phyloP scores from a whole-genome alignment of 2,113 vertebrate species.

The Sturnira hondurensis region DNA sequence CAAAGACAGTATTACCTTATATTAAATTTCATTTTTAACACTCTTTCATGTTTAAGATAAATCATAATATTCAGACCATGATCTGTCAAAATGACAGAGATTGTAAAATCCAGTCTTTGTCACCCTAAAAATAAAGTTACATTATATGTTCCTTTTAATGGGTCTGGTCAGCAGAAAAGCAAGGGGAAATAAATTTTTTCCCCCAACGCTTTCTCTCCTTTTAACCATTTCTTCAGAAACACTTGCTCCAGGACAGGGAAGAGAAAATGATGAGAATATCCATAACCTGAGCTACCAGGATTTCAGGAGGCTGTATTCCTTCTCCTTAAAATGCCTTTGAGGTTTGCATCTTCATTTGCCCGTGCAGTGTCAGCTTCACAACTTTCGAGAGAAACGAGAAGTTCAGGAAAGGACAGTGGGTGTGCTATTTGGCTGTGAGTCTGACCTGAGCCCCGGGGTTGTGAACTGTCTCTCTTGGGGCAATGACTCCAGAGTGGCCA shows the following conservation, averaged over 20 bases:
- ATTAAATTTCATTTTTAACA: slow-evolving; percentile 12
- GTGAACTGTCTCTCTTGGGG: neutral
- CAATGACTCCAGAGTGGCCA: rapidly evolving
- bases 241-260: neutral
- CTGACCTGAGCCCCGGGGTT: rapidly evolving
- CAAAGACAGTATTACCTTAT: neutral
- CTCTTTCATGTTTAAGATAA: neutral
- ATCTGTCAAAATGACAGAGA: neutral
- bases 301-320: neutral
- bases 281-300: neutral
- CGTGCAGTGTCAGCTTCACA: neutral
- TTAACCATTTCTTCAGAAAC: neutral
- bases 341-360: neutral
- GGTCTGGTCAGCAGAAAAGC: neutral
- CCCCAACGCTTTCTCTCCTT: neutral
- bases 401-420: neutral
- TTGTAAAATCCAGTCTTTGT: neutral
- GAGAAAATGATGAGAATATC: neutral
- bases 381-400: neutral
- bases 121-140: neutral
- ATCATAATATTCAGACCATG: neutral
- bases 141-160: neutral
- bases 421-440: neutral
- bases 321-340: neutral
- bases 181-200: neutral